Base-by-base conservation (phyloP, 2,888 invertebrate species). In the Caenorhabditis angaria region DNA sequence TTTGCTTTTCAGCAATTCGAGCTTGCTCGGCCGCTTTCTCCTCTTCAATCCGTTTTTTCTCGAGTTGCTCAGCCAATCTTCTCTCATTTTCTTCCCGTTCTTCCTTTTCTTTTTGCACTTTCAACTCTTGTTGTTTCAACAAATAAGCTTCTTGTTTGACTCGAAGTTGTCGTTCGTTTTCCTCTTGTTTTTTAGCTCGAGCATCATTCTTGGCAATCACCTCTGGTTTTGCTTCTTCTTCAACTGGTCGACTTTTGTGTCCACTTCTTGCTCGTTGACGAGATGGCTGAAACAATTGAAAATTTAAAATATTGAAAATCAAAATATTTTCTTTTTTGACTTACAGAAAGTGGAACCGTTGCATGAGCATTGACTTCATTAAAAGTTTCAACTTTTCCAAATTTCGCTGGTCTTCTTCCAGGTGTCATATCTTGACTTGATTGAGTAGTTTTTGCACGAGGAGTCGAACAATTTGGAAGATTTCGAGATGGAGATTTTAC, bases 221-320 rank as follows among this genome's bases (percentile, higher is more conserved):
- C 22, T 6, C 24, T 50, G 24, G 24, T 10, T 24, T 24, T n/a
- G n/a, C 18, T 5, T 50, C 50, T 50, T 24, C 50, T 22, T 50
- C 24, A 3, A 22, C 8, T 50, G 50, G 10, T 22, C 24, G 24
- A 24, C n/a, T 5, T 22, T 50, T 50, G 5, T 24, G 50, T 22
- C 3, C 18, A 27, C 54, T 54, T 54, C 54, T 54, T 8, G 27
- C 18, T 1, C 61, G 58, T 18, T 54, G 22, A 14, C 70, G 51
- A 0, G 70, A 60, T 27, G 70, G 70, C 70, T 70, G 60, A 50
- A 66, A 65, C n/a, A n/a, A n/a, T n/a, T n/a, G n/a, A n/a, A n/a
- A n/a, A n/a, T n/a, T n/a, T n/a, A 35, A 28, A n/a, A 32, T 25
- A 51, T 10, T 24, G 6, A 24, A 20, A 48, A 14, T 41, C 24